Evolutionary conservation across 2,113 vertebrate genomes (phyloP), one percentile per base, ranked within the genome.

Genomic region (Sander lucioperca): DNA sequence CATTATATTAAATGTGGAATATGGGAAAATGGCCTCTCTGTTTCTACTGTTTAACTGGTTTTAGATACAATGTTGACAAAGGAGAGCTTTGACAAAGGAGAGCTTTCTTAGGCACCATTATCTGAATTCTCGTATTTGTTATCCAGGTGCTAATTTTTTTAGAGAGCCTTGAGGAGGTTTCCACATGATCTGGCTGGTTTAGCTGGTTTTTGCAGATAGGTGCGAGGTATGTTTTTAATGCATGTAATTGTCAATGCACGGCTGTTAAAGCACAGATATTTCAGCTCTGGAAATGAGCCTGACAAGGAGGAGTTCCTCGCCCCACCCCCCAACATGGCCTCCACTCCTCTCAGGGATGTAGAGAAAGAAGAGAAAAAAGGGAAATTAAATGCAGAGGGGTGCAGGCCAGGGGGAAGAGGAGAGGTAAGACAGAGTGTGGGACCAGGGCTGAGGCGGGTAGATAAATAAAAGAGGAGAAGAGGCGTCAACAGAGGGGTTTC

Each of bases 291-390:
- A 65, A 79, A 67, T 23, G 54, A 88, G 58, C 67, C 56, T 0
- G 43, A 70, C 79, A 53, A 76, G 79, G 75, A 87, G 82, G 89
- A 75, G 76, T 25, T 59, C 58, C 56, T 75, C 59, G 11, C 76
- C 84, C 86, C 45, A 82, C 80, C 88, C 92, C 91, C 85, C 74
- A 83, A 47, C 67, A 76, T 56, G 59, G 69, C 76, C 67, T 61
- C 70, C 77, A 21, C 68, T 59, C 72, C 33, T 74, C 79, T 59
- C 54, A 43, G 25, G 51, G 75, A 77, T 43, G 51, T 12, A 2
- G 53, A 64, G 67, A 66, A 25, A 57, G 62, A n/a, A 30, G 53
- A 69, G 77, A 39, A 57, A 74, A 23, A 23, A 14, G 15, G 56
- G 54, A 57, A 66, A 81, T 73, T 53, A 80, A 77, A 74, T 25